A percentile compares a stretch with the other conserved stretches of the same genome.
Conservation (phyloP, 2,888 invertebrate genomes). For the Drosophila histrio region DNA sequence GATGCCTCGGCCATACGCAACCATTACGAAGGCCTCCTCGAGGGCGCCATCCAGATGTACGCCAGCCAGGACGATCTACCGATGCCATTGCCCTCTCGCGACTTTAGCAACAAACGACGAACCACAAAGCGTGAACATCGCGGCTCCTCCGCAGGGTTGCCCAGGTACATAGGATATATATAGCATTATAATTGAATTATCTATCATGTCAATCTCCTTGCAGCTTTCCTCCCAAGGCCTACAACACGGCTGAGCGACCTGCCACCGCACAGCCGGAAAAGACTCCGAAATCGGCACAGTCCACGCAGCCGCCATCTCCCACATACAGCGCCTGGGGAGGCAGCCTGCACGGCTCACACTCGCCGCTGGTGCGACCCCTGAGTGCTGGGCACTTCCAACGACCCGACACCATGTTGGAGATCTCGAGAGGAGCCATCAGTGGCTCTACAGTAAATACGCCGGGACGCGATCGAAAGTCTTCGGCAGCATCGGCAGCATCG, state of each 20-base stretch:
- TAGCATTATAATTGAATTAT: neutral
- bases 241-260: constrained; percentile 76
- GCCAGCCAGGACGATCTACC: constrained; percentile 82
- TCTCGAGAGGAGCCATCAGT: constrained; percentile 20
- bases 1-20: constrained; percentile 83
- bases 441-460: constrained; percentile 56
- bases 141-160: constrained; percentile 83
- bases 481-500: constrained; percentile 92
- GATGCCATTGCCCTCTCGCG: constrained; percentile 81
- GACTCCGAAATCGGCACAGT: constrained; percentile 79
- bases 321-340: constrained; percentile 86
- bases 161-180: constrained; percentile 44
- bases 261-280: constrained; percentile 83
- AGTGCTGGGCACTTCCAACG: constrained; percentile 88
- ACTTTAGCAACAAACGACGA: constrained; percentile 79
- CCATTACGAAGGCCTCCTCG: constrained; percentile 83
- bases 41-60: constrained; percentile 84
- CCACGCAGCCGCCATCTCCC: constrained; percentile 84
- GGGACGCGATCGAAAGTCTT: constrained; percentile 69
- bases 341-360: constrained; percentile 85
- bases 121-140: constrained; percentile 81
- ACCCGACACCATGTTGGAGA: constrained; percentile 83
- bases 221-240: constrained; percentile 71
- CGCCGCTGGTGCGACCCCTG: constrained; percentile 86
- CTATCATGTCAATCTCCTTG: neutral